A percentile compares a stretch with the other conserved stretches of the same genome.
These are phyloP conservation scores for Acanthopagrus latus DNA, from an alignment of 2,797 vertebrate species.

Conservation along the genomic window DNA sequence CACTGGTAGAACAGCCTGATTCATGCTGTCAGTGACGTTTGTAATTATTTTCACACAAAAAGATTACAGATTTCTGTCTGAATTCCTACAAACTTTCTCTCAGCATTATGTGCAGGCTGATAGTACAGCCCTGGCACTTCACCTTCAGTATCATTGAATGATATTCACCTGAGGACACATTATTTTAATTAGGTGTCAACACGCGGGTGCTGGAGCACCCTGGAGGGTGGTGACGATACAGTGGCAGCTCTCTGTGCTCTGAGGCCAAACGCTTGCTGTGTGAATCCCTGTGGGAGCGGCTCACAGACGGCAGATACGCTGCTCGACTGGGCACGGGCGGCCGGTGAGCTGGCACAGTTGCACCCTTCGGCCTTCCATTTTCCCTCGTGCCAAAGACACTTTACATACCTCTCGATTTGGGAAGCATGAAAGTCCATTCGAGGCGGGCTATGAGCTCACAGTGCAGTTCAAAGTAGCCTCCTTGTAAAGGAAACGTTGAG, in stretches of 20 bases:
- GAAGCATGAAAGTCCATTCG: constrained; percentile 11
- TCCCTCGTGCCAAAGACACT: constrained; percentile 33
- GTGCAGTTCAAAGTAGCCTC: background rate
- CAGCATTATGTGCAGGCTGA: constrained; percentile 35
- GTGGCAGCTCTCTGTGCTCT: constrained; percentile 45
- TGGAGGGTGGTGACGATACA: constrained; percentile 12
- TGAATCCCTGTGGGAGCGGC: constrained; percentile 36
- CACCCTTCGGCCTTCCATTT: constrained; percentile 24
- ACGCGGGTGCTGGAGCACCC: constrained; percentile 39
- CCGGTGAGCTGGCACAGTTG: constrained; percentile 30
- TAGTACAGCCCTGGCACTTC: constrained; percentile 35
- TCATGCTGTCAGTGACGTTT: background rate
- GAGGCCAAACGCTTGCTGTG: constrained; percentile 55
- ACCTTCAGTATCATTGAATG: constrained; percentile 58
- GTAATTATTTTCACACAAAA: background rate
- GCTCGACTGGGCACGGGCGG: constrained; percentile 20
- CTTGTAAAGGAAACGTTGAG: constrained; percentile 7
- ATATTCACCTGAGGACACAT: constrained; percentile 70
- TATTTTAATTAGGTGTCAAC: constrained; percentile 82
- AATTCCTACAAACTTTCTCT: constrained; percentile 45
- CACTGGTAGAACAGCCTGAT: background rate
- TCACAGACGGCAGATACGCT: background rate
- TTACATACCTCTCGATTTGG: constrained; percentile 38
- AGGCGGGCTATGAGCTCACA: constrained; percentile 13
- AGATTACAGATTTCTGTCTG: background rate